Evolutionary conservation across 2,888 invertebrate species (phyloP), one percentile per base, ranked within the genome.

Genomic region (Thumatha senex): DNA sequence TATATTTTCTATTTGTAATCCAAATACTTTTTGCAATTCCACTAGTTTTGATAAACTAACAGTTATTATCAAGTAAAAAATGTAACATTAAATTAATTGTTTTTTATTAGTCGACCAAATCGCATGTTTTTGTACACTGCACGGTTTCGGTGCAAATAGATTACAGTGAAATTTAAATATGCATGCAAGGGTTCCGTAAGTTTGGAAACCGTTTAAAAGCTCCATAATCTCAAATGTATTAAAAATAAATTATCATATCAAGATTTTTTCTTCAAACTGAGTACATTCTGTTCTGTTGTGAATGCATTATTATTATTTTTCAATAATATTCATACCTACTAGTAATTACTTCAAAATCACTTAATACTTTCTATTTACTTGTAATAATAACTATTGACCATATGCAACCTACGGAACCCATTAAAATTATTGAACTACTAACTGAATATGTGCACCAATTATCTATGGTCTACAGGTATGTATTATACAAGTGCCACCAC

Each of bases 401-500:
- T 14, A 13, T 46, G 13, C 40, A 46, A 60, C 55, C 58, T 55
- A 65, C 63, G 62, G 68, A 62, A 67, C 67, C 68, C 56, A 44
- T 54, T 36, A 56, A 54, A 14, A 51, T 54, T 60, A 61, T 48
- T 36, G 55, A 59, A 49, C 68, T 60, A 68, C 62, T 48, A 42
- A 56, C 46, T 13, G 36, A 3, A 39, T 44, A 66, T 61, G 64
- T 67, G 64, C 67, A 56, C 14, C 58, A 58, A 63, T 58, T 42
- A 59, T 54, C 52, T 48, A 30, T 50, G 66, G 9, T 40, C 47
- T 52, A 51, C 47, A 31, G 2, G 7, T 39, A 34, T 39, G 47
- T 40, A 38, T n/a, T n/a, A n/a, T 61, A 60, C 56, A 50, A 65
- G 67, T 78, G 77, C 77, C 68, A 77, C 78, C 78, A 74, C 67